Conservation (phyloP, 1,140 invertebrate species). For the Drosophila sucinea region DNA sequence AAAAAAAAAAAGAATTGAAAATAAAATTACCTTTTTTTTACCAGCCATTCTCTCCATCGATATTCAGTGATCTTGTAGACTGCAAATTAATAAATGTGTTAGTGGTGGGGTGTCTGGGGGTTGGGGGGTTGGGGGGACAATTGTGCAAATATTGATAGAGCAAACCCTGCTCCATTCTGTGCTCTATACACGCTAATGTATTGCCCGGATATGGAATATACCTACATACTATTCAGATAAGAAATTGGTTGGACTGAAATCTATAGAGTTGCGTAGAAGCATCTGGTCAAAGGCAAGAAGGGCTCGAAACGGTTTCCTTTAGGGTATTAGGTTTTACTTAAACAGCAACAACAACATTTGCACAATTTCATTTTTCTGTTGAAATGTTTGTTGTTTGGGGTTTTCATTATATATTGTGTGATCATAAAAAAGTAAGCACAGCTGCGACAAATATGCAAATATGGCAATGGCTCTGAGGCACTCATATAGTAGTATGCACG, state of each 20-base stretch:
- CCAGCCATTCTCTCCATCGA: conserved; percentile 25
- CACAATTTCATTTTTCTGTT: conserved; percentile 19
- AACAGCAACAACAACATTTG: not conserved
- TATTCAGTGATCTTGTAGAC: conserved; percentile 73
- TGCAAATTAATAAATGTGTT: conserved; percentile 70
- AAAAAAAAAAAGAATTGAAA: conserved; percentile 11
- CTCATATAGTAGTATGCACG: conserved; percentile 44
- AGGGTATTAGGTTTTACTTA: not conserved
- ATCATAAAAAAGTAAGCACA: conserved; percentile 69
- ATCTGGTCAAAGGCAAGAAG: too few species aligned
- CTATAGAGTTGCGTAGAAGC: too few species aligned
- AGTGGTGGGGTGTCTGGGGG: conserved; percentile 10
- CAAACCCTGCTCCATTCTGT: conserved; percentile 42
- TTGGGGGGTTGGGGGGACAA: not conserved
- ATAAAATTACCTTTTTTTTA: conserved; percentile 4
- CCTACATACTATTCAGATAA: conserved; percentile 35
- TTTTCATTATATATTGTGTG: conserved; percentile 45
- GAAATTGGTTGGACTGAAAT: conserved; percentile 3
- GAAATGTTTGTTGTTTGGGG: conserved; percentile 34
- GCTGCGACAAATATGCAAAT: conserved; percentile 76
- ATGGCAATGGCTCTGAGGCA: conserved; percentile 41
- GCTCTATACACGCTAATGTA: conserved; percentile 24
- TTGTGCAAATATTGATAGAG: conserved; percentile 70
- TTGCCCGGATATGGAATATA: conserved; percentile 30
- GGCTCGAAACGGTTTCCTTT: not conserved